Evolutionary conservation across 2,888 invertebrate genomes (phyloP), one percentile per base, ranked within the genome.

Genomic region (Phania funesta): DNA sequence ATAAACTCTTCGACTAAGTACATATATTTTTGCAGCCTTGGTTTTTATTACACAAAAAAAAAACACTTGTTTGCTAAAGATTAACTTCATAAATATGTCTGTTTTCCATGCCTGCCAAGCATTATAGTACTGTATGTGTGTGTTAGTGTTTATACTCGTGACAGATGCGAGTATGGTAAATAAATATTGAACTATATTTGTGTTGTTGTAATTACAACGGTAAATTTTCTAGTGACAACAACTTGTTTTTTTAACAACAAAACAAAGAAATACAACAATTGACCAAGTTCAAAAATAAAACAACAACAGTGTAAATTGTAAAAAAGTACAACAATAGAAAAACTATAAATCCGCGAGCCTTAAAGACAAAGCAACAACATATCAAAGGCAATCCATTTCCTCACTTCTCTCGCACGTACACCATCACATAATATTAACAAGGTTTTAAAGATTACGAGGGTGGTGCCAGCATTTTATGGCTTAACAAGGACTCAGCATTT

Each of bases 131-230:
- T 7, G n/a, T n/a, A 18, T 52, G 38, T 44, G 13, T 46, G 20
- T 41, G 13, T n/a, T 2, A 16, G n/a, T 50, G 22, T 24, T 22
- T 22, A 24, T 20, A 65, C 8, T 13, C 38, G 16, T 35, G 35
- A 35, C n/a, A 26, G 50, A 4, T 18, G 44, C 38, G 18, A 32
- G 32, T 44, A 35, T n/a, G 35, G 26, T 8, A 52, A 18, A 20
- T 18, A 68, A 54, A 54, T 54, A 54, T n/a, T 54, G 44, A 9
- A 32, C 26, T 54, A 16, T 32, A 3, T 44, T 56, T 54, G 44
- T 32, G 7, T 44, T 44, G 68, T 29, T 32, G 16, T 56, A 32
- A 26, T 35, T 70, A 24, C 70, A 58, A 70, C 58, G 70, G 68
- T 70, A 56, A 35, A 20, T 56, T 44, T 68, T 38, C 1, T 48